Percentiles rank a stretch among this genome's conserved stretches.
Evolutionary conservation across 2,888 invertebrate genomes (phyloP).

Genomic region (Gymnosoma rotundatum): DNA sequence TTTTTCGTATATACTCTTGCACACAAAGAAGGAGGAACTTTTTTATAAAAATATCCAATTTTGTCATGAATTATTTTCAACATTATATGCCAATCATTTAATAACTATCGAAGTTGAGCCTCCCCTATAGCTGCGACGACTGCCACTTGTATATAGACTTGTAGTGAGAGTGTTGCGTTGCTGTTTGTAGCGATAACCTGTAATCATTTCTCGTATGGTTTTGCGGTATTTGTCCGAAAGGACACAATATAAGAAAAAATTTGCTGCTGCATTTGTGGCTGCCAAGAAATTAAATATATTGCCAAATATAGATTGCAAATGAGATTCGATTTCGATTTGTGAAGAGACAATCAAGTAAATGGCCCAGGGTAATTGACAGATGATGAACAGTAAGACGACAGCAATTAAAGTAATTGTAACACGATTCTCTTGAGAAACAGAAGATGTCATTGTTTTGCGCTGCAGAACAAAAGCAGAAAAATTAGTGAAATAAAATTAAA

Average conservation of each 20-base stretch:
- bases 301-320: conserved; percentile 83
- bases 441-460: conserved; percentile 80
- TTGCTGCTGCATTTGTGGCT: conserved; percentile 88
- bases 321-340: conserved; percentile 69
- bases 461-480: conserved; percentile 70
- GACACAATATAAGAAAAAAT: conserved; percentile 90
- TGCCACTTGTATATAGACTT: conserved; percentile 76
- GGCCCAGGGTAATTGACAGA: conserved; percentile 89
- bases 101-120: conserved; percentile 57
- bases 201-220: conserved; percentile 82
- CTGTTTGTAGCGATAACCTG: conserved; percentile 78
- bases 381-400: conserved; percentile 88
- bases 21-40: conserved; percentile 16
- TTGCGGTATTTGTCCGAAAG: conserved; percentile 89
- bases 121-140: conserved; percentile 74
- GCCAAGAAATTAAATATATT: conserved; percentile 89
- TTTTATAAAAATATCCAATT: conserved; percentile 39
- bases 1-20: background rate
- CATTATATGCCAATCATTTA: conserved; percentile 53
- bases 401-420: conserved; percentile 90
- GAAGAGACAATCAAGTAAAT: conserved; percentile 83
- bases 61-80: conserved; percentile 38
- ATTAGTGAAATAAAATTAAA: background rate
- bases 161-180: conserved; percentile 75
- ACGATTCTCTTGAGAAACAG: conserved; percentile 86